Conservation (phyloP, 2,888 invertebrate species). For the Nephrotoma flavescens region DNA sequence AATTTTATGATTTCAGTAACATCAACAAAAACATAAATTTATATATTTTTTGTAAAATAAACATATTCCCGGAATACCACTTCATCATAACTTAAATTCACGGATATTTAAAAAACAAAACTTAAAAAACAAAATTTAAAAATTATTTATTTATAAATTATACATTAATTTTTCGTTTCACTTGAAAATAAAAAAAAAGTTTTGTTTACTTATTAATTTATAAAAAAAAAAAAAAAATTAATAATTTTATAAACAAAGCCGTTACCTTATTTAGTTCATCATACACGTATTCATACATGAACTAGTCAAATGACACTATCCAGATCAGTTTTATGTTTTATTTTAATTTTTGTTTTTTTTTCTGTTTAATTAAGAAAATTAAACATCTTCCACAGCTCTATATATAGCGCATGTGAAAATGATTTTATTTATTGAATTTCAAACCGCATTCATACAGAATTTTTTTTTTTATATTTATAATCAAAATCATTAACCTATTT, state of each 20-base stretch:
- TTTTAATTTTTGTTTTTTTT: background rate
- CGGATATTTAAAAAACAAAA: background rate
- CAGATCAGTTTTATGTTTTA: background rate
- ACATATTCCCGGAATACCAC: background rate
- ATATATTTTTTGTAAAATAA: background rate
- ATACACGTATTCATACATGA: background rate
- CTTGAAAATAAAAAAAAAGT: background rate
- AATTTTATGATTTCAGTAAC: background rate
- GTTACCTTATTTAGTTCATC: background rate
- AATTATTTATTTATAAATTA: background rate
- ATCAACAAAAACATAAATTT: background rate
- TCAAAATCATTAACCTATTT: background rate
- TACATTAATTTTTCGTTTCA: background rate
- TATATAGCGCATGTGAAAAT: background rate
- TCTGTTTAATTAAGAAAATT: background rate
- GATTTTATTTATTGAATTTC: background rate
- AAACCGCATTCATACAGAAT: background rate
- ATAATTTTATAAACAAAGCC: background rate
- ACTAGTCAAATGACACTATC: background rate
- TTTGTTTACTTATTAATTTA: background rate
- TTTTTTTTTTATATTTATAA: background rate
- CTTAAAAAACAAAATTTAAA: background rate
- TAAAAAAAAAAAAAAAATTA: background rate
- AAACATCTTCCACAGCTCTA: background rate
- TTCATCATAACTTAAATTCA: background rate